Evolutionary conservation across 2,113 vertebrate genomes (phyloP), one percentile per base, ranked within the genome.

Genomic region (Gadus chalcogrammus): DNA sequence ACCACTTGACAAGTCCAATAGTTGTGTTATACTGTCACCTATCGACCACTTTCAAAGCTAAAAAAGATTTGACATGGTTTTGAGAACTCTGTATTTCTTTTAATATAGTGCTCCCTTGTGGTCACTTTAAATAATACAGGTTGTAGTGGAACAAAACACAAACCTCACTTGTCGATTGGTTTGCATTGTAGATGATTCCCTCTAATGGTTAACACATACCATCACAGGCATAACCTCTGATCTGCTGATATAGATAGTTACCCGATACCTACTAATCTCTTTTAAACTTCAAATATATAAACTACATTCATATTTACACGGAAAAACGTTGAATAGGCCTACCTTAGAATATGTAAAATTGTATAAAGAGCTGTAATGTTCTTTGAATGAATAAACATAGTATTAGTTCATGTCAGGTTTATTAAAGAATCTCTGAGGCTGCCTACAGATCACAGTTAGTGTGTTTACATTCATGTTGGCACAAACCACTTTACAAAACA

Each of bases 401-500:
- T 22, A 3, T 0, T 0, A 58, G 64, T 56, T 48, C 16, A 68
- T 35, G 31, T 83, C 82, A 61, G 78, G 67, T 91, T 88, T 88
- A 90, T 88, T 84, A 13, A 22, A 75, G 48, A 79, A 68, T 58
- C 42, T 60, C 18, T 58, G 22, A 79, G 60, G 72, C 77, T 70
- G 55, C 68, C 78, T 76, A 82, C 7, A 24, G 17, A 62, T 52
- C 53, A 60, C 18, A 35, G 63, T 72, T 69, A 79, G 80, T 83
- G 76, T 83, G 76, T 69, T 67, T 84, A 78, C 75, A 91, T 88
- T 88, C 79, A 79, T 78, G 71, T 91, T 91, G 89, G 90, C 90
- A 91, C 88, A 86, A 84, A 83, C 80, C 73, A 80, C 71, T 75
- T 77, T 53, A 89, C 73, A 84, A 79, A 84, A 79, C 77, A 82